phyloP scores from a whole-genome alignment of 1,140 invertebrate species.

The Cheumatopsyche charites region DNA sequence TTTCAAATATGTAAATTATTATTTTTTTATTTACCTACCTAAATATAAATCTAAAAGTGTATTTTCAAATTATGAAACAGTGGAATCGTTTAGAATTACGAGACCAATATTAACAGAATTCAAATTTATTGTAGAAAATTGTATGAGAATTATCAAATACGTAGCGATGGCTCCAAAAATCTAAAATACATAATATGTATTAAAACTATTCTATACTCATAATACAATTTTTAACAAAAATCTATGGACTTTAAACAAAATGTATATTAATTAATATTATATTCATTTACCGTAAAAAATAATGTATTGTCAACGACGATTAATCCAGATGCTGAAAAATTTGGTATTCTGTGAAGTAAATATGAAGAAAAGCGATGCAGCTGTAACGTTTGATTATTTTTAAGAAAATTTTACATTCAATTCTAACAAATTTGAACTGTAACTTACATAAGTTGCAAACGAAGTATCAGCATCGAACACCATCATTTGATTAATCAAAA shows the following conservation, averaged over 20 bases:
- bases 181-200: constrained; percentile 18
- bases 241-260: too few species aligned
- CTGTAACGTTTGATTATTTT: background rate
- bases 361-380: constrained; percentile 27
- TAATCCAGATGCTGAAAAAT: constrained; percentile 23
- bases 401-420: too few species aligned
- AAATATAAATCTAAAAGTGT: too few species aligned
- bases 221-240: too few species aligned
- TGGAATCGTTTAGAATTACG: background rate
- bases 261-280: background rate
- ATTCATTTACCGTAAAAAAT: constrained; percentile 13
- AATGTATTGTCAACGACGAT: constrained; percentile 18
- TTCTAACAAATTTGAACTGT: background rate
- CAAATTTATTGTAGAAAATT: constrained; percentile 21
- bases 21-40: too few species aligned
- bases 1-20: too few species aligned
- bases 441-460: background rate
- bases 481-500: constrained; percentile 23
- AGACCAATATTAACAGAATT: background rate
- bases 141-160: constrained; percentile 36
- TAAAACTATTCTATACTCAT: too few species aligned
- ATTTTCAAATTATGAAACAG: background rate
- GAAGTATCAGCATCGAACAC: background rate
- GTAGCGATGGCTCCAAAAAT: constrained; percentile 26
- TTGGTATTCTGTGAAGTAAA: constrained; percentile 22